phyloP scores from a whole-genome alignment of 2,888 invertebrate genomes.

The Lithosia quadra region DNA sequence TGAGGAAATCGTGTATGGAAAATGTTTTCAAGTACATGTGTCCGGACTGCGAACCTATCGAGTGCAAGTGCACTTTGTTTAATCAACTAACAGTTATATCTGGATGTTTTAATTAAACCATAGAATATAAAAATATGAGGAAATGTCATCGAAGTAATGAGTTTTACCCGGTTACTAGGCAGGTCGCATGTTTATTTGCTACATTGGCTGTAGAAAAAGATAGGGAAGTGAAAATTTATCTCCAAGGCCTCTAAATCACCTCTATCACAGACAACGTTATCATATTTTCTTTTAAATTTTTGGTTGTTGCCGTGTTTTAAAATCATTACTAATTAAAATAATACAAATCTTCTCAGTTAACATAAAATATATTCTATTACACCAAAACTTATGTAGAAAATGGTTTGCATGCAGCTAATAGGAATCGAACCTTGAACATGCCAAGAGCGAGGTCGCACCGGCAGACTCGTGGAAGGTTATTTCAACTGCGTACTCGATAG shows the following conservation, averaged over 20 bases:
- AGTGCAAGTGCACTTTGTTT: not conserved
- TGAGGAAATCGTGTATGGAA: not conserved
- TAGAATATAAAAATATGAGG: not conserved
- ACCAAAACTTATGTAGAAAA: constrained; percentile 35
- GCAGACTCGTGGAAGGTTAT: constrained; percentile 71
- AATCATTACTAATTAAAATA: constrained; percentile 36
- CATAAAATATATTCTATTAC: constrained; percentile 26
- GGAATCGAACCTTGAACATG: constrained; percentile 80
- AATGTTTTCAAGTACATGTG: not conserved
- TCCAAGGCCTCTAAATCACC: too few relatives aligned
- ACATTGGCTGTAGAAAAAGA: too few relatives aligned
- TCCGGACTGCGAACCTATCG: not conserved
- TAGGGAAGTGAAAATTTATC: too few relatives aligned
- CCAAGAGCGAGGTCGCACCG: constrained; percentile 73
- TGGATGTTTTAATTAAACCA: not conserved
- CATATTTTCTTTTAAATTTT: too few relatives aligned
- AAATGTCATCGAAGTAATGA: too few relatives aligned
- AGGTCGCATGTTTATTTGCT: too few relatives aligned
- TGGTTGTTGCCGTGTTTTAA: constrained; percentile 16
- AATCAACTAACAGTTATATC: not conserved
- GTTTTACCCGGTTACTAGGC: too few relatives aligned
- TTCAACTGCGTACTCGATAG: constrained; percentile 34
- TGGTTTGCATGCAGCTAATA: constrained; percentile 34
- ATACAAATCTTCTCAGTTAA: constrained; percentile 39
- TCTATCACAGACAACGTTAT: too few relatives aligned